phyloP scores from a whole-genome alignment of 30 jellyfish, hydroid and myxozoan genomes.

The Aurelia aurita region DNA sequence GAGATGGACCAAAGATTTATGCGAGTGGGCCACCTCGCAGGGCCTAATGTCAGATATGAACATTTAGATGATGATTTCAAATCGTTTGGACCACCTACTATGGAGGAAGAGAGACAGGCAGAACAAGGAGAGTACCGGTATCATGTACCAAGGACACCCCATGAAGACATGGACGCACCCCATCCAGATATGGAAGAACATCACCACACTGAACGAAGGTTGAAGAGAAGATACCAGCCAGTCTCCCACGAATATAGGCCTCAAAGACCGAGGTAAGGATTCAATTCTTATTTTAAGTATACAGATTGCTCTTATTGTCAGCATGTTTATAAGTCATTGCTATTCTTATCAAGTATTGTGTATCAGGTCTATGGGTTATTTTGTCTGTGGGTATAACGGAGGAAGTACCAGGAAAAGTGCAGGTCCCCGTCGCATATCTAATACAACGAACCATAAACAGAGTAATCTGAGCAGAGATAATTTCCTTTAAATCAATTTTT shows the following conservation, averaged over 20 bases:
- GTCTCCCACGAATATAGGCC: constrained; percentile 31
- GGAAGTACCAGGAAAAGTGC: no score
- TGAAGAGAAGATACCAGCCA: constrained; percentile 44
- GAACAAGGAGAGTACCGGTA: constrained; percentile 68
- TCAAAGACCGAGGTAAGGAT: constrained; percentile 52
- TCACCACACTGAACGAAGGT: constrained; percentile 13
- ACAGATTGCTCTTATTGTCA: no score
- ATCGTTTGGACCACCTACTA: constrained; percentile 56
- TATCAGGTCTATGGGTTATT: no score
- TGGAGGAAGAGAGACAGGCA: constrained; percentile 70
- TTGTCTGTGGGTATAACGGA: no score
- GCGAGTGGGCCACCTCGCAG: constrained; percentile 56
- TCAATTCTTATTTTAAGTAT: no score
- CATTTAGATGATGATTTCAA: constrained; percentile 55
- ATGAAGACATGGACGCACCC: background rate
- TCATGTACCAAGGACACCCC: constrained; percentile 70
- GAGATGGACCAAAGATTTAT: constrained; percentile 80
- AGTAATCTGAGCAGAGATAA: no score
- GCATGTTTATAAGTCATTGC: no score
- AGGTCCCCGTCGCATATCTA: no score
- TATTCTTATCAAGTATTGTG: no score
- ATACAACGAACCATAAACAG: no score
- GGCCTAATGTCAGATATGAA: constrained; percentile 47
- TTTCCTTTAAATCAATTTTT: no score
- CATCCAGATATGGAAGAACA: constrained; percentile 31